A percentile compares a stretch with the other conserved stretches of the same genome.
Conservation (phyloP, 2,113 vertebrate species). For the Actenoides hombroni region DNA sequence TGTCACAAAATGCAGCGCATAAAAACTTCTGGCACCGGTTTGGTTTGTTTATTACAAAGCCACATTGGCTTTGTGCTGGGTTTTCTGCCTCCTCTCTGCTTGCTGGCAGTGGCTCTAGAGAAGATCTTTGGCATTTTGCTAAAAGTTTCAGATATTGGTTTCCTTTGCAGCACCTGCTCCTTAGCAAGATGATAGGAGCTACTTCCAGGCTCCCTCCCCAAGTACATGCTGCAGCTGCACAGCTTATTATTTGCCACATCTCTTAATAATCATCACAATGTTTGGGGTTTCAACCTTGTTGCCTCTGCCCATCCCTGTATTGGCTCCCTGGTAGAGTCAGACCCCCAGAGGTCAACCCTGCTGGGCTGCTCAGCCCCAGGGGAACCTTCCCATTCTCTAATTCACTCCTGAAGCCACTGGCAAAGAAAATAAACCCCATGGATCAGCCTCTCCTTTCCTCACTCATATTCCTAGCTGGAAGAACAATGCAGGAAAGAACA, state of each 20-base stretch:
- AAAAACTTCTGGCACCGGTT: background rate
- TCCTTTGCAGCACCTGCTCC: slow-evolving; percentile 13
- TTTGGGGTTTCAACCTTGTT: background rate
- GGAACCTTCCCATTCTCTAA: accelerated
- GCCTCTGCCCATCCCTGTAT: background rate
- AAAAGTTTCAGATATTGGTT: background rate
- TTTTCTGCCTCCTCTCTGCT: background rate
- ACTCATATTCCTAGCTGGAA: background rate
- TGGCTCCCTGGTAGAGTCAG: background rate
- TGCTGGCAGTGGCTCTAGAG: slow-evolving; percentile 1
- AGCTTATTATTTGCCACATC: background rate
- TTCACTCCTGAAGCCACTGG: background rate
- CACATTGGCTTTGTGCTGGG: background rate
- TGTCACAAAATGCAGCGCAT: background rate
- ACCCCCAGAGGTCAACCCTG: background rate
- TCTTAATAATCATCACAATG: background rate
- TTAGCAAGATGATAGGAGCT: background rate
- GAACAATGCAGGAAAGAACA: background rate
- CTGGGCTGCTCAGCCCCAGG: background rate
- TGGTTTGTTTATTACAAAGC: background rate
- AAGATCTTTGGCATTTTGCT: slow-evolving; percentile 3
- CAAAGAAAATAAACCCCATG: background rate
- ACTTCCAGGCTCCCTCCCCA: background rate
- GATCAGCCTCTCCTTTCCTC: background rate
- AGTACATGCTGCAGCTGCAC: background rate